Base-by-base conservation (phyloP, 1,140 invertebrate species). In the Sarcophaga peregrina region DNA sequence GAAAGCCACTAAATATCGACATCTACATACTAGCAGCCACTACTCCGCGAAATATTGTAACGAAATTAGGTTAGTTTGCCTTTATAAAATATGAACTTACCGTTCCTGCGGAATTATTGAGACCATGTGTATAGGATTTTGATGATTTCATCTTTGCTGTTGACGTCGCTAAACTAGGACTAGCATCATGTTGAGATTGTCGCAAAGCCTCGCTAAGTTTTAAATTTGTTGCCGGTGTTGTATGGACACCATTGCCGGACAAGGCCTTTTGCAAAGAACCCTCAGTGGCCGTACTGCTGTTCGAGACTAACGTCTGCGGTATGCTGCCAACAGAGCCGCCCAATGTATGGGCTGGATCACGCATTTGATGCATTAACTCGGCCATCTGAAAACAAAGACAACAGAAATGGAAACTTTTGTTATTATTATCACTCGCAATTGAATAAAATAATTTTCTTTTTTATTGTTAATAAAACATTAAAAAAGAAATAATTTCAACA, bases 341-440 rank as follows among this genome's bases (percentile, higher is more conserved):
- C 9, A 90, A 86, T 74, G 87, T 90, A 80, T 90, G 89, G 13
- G 87, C 87, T 45, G 89, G 89, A 85, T 90, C 89, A 8, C 89
- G 87, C 87, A 90, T 90, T 85, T 90, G 89, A 83, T 90, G 89
- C 89, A 90, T 90, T 81, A 90, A 84, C 85, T 90, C 89, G 50
- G 89, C 89, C 89, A 90, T 90, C 89, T 90, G 73, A 8, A 84
- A 84, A 80, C 2, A 11, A 45, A 10, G 9, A 82, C 8, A 78
- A 25, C 13, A 68, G 47, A 58, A 7, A 5, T 25, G 45, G 54
- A 13, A n/a, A 45, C 81, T 9, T 47, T 1, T 76, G 48, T 50
- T 6, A 50, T 17, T 74, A 37, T 37, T 4, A n/a, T 37, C 4
- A 37, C 25, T 37, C 25, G n/a, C 47, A 50, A 5, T 10, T 62